These are phyloP conservation scores for Amphimedon queenslandica DNA, from an alignment of 37 sponge, comb jelly and placozoan genomes.

Conservation along the genomic window DNA sequence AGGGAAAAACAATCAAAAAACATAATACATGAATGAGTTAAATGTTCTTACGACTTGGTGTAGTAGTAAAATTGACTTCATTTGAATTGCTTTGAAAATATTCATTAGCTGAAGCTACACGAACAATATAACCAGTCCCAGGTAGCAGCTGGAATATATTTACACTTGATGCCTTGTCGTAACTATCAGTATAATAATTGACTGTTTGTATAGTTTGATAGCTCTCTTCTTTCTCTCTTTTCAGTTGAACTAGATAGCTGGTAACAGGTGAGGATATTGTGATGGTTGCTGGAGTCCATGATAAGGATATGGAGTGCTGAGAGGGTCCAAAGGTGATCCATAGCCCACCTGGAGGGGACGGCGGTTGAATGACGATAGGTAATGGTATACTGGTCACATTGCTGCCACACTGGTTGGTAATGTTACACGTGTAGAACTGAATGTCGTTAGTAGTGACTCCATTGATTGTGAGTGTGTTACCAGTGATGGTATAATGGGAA, in stretches of 20 bases:
- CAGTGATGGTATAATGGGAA: conserved; percentile 12
- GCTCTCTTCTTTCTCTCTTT: background rate
- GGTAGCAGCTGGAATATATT: conserved; percentile 22
- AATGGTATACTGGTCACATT: background rate
- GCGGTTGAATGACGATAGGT: conserved; percentile 2
- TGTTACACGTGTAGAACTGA: conserved; percentile 42
- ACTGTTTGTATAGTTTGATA: no score
- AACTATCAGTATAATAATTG: no score
- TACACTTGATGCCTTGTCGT: background rate
- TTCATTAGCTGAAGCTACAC: conserved; percentile 15
- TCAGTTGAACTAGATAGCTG: conserved; percentile 12
- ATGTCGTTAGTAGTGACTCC: conserved; percentile 16
- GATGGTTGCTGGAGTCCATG: conserved; percentile 10
- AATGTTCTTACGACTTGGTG: conserved; percentile 8
- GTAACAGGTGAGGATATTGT: background rate
- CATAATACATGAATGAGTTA: background rate
- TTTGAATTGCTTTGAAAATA: conserved; percentile 17
- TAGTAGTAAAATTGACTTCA: conserved; percentile 10
- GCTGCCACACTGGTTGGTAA: conserved; percentile 58
- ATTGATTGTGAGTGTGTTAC: conserved; percentile 1
- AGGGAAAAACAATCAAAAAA: background rate
- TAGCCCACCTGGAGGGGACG: conserved; percentile 7
- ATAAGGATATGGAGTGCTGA: background rate
- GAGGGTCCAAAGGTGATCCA: background rate
- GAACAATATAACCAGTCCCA: conserved; percentile 12